A percentile compares a stretch with the other conserved stretches of the same genome.
Conservation (phyloP, 2,888 invertebrate genomes). For the Ametastegia equiseti region DNA sequence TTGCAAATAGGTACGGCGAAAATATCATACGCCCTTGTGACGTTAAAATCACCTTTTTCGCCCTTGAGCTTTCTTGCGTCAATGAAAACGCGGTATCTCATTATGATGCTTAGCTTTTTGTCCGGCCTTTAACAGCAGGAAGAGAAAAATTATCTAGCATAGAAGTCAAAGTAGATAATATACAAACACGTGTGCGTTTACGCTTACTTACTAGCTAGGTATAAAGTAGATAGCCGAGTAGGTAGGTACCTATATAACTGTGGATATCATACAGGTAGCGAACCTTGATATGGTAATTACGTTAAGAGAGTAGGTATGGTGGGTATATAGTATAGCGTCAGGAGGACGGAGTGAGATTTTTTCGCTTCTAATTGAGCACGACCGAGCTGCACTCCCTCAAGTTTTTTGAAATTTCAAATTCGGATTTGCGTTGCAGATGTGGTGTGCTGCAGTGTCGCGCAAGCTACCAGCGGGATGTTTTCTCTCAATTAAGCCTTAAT, state of each 20-base stretch:
- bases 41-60: too few relatives aligned
- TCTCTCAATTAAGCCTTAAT: conserved; percentile 77
- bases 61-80: too few relatives aligned
- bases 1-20: too few relatives aligned
- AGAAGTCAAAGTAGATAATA: not conserved
- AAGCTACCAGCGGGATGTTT: conserved; percentile 73
- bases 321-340: not conserved
- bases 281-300: conserved; percentile 44
- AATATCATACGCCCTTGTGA: too few relatives aligned
- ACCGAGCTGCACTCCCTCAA: conserved; percentile 50
- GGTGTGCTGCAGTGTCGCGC: conserved; percentile 53
- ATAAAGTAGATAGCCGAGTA: too few relatives aligned
- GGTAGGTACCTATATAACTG: not conserved
- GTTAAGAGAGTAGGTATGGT: conserved; percentile 24
- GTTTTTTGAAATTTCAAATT: conserved; percentile 76
- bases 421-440: conserved; percentile 76
- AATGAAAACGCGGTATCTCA: too few relatives aligned
- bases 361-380: conserved; percentile 47
- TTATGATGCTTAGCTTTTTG: too few relatives aligned
- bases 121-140: not conserved
- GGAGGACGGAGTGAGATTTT: conserved; percentile 48
- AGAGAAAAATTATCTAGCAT: conserved; percentile 1
- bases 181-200: too few relatives aligned
- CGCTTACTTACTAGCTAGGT: not conserved
- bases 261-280: not conserved